These are phyloP conservation scores for Salvelinus alpinus DNA, from an alignment of 2,113 vertebrate species.

Conservation along the genomic window DNA sequence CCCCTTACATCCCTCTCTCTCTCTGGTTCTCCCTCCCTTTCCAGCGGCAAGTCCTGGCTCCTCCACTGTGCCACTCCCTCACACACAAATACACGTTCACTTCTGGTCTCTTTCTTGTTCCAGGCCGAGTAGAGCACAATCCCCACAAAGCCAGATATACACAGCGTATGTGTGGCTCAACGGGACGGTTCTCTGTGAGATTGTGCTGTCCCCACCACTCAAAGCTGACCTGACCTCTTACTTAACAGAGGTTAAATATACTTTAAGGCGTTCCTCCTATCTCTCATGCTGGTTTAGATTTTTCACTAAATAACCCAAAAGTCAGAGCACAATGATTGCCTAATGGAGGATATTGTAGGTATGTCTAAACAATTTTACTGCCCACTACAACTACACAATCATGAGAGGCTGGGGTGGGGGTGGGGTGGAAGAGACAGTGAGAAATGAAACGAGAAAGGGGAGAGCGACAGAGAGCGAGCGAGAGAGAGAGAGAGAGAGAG, in stretches of 20 bases:
- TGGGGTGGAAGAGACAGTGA: too few species aligned
- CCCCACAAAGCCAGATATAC: slow-evolving; percentile 45
- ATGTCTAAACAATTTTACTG: too few species aligned
- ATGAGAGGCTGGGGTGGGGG: too few species aligned
- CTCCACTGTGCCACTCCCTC: slow-evolving; percentile 33
- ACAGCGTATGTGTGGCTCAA: slow-evolving; percentile 10
- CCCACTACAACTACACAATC: too few species aligned
- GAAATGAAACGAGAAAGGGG: too few species aligned
- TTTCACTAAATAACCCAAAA: too few species aligned
- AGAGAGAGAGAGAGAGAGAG: too few species aligned
- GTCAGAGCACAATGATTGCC: too few species aligned
- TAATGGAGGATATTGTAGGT: too few species aligned
- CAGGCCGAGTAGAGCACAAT: slow-evolving; percentile 38
- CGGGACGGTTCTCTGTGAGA: neutral
- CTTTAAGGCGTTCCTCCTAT: neutral
- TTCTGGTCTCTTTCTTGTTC: slow-evolving; percentile 25
- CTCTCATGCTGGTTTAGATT: too few species aligned
- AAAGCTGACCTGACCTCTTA: neutral
- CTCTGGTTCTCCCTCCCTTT: neutral
- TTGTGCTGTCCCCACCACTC: neutral
- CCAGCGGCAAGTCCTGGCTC: slow-evolving; percentile 2
- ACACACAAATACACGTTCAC: slow-evolving; percentile 17
- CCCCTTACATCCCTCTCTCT: slow-evolving; percentile 10
- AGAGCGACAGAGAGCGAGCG: neutral
- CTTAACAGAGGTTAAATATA: slow-evolving; percentile 14